Percentiles rank a stretch among this genome's conserved stretches.
These are phyloP conservation scores for Potamarius usumacintae DNA, from an alignment of 2,113 vertebrate genomes.

Conservation along the genomic window DNA sequence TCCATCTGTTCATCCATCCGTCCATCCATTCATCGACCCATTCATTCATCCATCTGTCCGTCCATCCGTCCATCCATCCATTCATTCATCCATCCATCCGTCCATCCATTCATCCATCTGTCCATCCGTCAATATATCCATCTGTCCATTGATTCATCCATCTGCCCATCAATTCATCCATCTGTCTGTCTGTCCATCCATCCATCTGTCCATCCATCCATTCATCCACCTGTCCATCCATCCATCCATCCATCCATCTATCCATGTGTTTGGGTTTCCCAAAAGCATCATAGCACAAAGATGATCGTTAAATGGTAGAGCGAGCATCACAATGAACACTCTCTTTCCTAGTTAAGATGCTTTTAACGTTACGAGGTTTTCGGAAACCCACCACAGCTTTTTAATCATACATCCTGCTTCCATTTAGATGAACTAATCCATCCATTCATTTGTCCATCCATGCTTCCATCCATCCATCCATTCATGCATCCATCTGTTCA, in stretches of 20 bases:
- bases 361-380: too few species aligned
- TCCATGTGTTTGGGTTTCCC: too few species aligned
- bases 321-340: too few species aligned
- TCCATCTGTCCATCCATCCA: not conserved
- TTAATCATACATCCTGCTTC: not conserved
- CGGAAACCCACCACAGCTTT: too few species aligned
- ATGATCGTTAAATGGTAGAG: too few species aligned
- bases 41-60: not conserved
- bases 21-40: not conserved
- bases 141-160: not conserved
- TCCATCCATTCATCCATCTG: not conserved
- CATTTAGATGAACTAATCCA: not conserved
- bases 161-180: not conserved
- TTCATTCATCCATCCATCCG: not conserved
- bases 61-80: not conserved
- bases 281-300: too few species aligned
- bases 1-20: not conserved
- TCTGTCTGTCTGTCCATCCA: not conserved
- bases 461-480: not conserved
- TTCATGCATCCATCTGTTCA: not conserved
- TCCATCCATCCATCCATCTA: not conserved
- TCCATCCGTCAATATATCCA: not conserved
- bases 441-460: not conserved
- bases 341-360: too few species aligned
- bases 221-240: not conserved